Conservation (phyloP, 2,797 vertebrate species). For the Enteromius thamalakanensis region DNA sequence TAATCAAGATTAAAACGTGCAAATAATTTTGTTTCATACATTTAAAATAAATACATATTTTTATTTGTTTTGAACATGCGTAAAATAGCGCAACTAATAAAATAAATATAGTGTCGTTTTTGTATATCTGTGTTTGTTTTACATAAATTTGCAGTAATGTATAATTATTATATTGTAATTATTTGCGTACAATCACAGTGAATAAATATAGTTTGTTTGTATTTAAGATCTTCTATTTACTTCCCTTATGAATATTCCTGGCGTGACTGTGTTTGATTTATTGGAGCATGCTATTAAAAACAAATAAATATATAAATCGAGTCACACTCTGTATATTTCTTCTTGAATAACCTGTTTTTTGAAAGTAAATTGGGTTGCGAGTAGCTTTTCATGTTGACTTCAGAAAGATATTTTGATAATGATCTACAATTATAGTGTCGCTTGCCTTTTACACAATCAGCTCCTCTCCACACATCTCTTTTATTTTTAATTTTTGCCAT, state of each 20-base stretch:
- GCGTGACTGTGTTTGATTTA: neutral
- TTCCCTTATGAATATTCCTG: neutral
- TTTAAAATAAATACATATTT: no score
- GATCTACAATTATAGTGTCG: conserved; percentile 29
- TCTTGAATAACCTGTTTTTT: neutral
- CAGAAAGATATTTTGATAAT: neutral
- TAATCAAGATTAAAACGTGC: neutral
- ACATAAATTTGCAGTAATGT: no score
- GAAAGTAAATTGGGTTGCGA: neutral
- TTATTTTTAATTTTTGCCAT: conserved; percentile 32
- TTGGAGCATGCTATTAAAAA: neutral
- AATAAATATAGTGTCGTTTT: no score
- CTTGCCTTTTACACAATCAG: conserved; percentile 6
- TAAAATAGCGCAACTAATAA: neutral
- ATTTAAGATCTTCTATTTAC: neutral
- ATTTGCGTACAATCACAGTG: no score
- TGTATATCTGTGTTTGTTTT: no score
- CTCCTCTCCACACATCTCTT: conserved; percentile 12
- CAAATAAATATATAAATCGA: neutral
- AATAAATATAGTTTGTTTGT: neutral
- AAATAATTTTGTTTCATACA: neutral
- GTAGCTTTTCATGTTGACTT: neutral
- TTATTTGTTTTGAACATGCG: no score
- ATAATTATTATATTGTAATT: no score
- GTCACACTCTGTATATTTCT: neutral